These are phyloP conservation scores for Cantharis rustica DNA, from an alignment of 2,888 invertebrate species.

Conservation along the genomic window DNA sequence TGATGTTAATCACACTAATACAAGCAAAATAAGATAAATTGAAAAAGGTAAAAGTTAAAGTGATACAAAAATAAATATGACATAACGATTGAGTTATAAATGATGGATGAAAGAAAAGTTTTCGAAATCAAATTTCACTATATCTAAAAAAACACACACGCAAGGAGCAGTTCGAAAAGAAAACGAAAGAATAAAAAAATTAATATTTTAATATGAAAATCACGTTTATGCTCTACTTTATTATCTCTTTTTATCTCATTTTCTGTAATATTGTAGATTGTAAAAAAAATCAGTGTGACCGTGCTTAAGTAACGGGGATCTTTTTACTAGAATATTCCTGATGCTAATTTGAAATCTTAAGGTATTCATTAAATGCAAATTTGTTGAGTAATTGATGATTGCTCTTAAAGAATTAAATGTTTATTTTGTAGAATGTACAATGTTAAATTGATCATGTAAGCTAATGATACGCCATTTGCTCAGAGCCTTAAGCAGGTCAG, in stretches of 20 bases:
- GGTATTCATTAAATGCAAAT: background rate
- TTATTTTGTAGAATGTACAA: background rate
- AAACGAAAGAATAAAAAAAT: background rate
- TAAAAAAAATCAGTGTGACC: background rate
- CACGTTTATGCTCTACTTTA: background rate
- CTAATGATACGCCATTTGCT: background rate
- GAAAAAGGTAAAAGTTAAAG: background rate
- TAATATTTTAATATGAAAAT: background rate
- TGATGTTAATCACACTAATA: background rate
- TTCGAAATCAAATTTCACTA: background rate
- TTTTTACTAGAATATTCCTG: background rate
- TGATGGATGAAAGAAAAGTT: background rate
- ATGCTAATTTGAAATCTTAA: background rate
- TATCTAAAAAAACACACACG: background rate
- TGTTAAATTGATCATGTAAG: background rate
- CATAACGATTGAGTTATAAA: background rate
- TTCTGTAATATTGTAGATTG: background rate
- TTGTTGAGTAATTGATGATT: background rate
- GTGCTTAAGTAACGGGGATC: background rate
- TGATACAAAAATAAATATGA: background rate
- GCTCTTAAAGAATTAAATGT: background rate
- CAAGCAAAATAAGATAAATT: background rate
- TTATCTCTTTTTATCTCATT: background rate
- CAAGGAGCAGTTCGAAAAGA: background rate
- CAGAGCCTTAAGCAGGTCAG: background rate